These are phyloP conservation scores for Enteromius paludinosus DNA, from an alignment of 2,797 vertebrate species.

Conservation along the genomic window DNA sequence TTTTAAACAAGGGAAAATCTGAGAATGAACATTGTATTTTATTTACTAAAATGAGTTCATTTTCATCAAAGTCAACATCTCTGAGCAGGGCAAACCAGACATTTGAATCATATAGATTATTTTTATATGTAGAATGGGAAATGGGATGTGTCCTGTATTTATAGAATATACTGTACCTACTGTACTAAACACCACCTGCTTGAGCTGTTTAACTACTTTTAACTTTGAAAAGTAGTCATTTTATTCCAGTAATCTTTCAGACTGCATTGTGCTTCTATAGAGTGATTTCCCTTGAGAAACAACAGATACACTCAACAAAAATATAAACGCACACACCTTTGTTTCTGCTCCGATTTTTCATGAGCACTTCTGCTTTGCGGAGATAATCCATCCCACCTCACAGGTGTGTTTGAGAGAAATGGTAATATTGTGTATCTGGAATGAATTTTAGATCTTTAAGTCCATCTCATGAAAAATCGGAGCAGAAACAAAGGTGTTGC, in stretches of 20 bases:
- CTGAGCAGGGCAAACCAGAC: neutral
- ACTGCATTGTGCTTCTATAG: neutral
- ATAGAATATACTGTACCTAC: neutral
- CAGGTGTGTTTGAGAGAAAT: no score
- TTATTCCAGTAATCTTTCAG: neutral
- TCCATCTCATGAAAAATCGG: no score
- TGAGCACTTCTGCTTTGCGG: no score
- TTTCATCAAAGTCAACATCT: neutral
- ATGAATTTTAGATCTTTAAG: no score
- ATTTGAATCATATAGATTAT: neutral
- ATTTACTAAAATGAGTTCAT: neutral
- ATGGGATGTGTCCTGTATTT: neutral
- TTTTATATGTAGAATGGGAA: neutral
- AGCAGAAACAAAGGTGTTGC: no score
- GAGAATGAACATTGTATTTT: neutral
- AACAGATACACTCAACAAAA: no score
- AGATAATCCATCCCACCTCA: no score
- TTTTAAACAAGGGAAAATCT: neutral
- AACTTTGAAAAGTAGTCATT: neutral
- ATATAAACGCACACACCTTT: no score
- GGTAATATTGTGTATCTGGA: no score
- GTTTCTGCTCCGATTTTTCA: no score
- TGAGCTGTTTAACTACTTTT: neutral
- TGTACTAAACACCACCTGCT: neutral
- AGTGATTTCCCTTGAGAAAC: conserved; percentile 12